Evolutionary conservation across 1,140 invertebrate genomes (phyloP).

Genomic region (Zelostemma sp.): DNA sequence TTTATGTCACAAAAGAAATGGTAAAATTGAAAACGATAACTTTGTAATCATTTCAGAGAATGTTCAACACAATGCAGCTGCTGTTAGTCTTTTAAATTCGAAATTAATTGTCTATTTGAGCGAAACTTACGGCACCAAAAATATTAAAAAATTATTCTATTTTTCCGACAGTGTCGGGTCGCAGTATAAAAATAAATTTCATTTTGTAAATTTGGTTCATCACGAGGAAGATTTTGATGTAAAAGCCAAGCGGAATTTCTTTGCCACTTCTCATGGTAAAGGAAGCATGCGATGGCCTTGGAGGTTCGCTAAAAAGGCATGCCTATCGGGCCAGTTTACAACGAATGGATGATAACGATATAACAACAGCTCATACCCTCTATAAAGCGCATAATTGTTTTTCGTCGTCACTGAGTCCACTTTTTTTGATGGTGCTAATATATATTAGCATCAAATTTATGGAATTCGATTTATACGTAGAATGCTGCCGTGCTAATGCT

Average conservation of each 20-base stretch:
- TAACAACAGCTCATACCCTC: too few relatives aligned
- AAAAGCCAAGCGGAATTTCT: constrained; percentile 16
- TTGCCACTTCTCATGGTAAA: constrained; percentile 16
- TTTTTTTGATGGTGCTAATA: too few relatives aligned
- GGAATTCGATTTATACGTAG: too few relatives aligned
- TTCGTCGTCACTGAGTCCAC: too few relatives aligned
- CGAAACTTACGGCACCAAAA: not conserved
- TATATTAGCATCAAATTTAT: too few relatives aligned
- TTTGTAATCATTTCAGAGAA: constrained; percentile 26
- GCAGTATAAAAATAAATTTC: constrained; percentile 27
- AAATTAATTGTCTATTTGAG: constrained; percentile 17
- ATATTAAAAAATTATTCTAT: constrained; percentile 23
- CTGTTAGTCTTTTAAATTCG: constrained; percentile 18
- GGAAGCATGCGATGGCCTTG: too few relatives aligned
- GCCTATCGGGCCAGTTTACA: too few relatives aligned
- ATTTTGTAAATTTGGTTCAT: constrained; percentile 14
- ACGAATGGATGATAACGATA: too few relatives aligned
- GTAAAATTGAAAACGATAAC: constrained; percentile 8
- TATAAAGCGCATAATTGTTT: too few relatives aligned
- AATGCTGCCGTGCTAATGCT: too few relatives aligned
- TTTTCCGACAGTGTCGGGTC: constrained; percentile 23
- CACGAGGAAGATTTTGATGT: constrained; percentile 16
- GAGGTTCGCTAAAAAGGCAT: too few relatives aligned
- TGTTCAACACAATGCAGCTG: constrained; percentile 11
- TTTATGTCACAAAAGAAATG: constrained; percentile 1